Conservation (phyloP, 1,140 invertebrate genomes). For the Eurosta solidaginis region DNA sequence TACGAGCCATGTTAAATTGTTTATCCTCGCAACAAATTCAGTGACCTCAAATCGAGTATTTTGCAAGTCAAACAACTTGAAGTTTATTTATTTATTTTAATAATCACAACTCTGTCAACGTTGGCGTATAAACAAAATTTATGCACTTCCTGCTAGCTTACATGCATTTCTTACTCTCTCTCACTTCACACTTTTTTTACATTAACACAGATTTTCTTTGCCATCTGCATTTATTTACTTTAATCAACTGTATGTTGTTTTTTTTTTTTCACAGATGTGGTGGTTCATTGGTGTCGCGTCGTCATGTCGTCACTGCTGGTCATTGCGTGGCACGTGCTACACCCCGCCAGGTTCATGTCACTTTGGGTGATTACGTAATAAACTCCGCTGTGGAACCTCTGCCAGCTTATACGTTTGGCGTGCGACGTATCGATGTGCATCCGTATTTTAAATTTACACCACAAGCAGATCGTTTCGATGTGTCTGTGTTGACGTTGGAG, state of each 20-base stretch:
- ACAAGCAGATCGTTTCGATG: conserved; percentile 87
- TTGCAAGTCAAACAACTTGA: neutral
- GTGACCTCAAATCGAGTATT: neutral
- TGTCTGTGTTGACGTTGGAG: conserved; percentile 87
- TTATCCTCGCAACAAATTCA: neutral
- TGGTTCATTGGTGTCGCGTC: conserved; percentile 87
- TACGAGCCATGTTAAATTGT: too few relatives aligned
- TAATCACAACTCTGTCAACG: neutral
- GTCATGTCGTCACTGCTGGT: conserved; percentile 93
- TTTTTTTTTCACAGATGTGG: conserved; percentile 73
- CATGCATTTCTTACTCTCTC: too few relatives aligned
- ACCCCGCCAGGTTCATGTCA: conserved; percentile 87
- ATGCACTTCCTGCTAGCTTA: conserved; percentile 4
- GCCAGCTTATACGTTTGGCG: conserved; percentile 88
- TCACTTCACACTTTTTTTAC: neutral
- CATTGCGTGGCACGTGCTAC: conserved; percentile 93
- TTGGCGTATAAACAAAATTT: neutral
- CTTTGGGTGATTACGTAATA: conserved; percentile 90
- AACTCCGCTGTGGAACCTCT: conserved; percentile 89
- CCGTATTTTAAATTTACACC: conserved; percentile 95
- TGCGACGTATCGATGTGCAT: conserved; percentile 85
- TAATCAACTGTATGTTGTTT: neutral
- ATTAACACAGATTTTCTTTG: neutral
- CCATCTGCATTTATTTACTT: neutral
- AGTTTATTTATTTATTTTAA: neutral